A percentile compares a stretch with the other conserved stretches of the same genome.
Conservation (phyloP, 1,140 invertebrate genomes). For the Pissodes strobi region DNA sequence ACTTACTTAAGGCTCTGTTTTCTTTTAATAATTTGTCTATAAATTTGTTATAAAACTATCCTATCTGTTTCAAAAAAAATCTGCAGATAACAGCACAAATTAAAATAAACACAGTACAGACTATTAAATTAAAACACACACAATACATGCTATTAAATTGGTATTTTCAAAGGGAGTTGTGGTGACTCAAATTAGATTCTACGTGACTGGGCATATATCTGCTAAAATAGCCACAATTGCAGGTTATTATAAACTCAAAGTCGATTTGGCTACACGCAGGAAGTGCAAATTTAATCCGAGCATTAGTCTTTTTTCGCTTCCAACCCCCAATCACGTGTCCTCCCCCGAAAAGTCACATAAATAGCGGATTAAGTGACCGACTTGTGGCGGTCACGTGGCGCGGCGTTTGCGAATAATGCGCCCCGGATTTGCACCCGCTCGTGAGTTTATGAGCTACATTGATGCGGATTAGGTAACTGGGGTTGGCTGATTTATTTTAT, state of each 20-base stretch:
- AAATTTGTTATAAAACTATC: too few species aligned
- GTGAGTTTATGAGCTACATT: conserved; percentile 30
- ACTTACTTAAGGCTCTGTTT: too few species aligned
- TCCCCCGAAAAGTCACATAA: conserved; percentile 54
- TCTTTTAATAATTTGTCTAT: too few species aligned
- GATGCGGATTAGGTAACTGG: conserved; percentile 20
- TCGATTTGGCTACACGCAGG: conserved; percentile 33
- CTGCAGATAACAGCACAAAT: too few species aligned
- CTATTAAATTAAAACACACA: too few species aligned
- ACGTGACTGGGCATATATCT: conserved; percentile 4
- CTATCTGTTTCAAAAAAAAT: too few species aligned
- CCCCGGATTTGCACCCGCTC: conserved; percentile 25
- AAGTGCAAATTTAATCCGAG: conserved; percentile 42
- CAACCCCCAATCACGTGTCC: conserved; percentile 31
- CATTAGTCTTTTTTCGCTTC: conserved; percentile 41
- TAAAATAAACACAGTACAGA: too few species aligned
- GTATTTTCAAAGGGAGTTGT: too few species aligned
- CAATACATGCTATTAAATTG: not conserved
- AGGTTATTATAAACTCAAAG: conserved; percentile 25
- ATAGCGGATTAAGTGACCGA: conserved; percentile 58
- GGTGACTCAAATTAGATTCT: too few species aligned
- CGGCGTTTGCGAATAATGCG: conserved; percentile 29
- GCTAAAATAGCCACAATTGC: conserved; percentile 4
- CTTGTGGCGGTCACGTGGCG: conserved; percentile 51
- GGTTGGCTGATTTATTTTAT: too few species aligned